A percentile compares a stretch with the other conserved stretches of the same genome.
Conservation (phyloP, 2,797 vertebrate genomes). For the Manis crassicaudata region DNA sequence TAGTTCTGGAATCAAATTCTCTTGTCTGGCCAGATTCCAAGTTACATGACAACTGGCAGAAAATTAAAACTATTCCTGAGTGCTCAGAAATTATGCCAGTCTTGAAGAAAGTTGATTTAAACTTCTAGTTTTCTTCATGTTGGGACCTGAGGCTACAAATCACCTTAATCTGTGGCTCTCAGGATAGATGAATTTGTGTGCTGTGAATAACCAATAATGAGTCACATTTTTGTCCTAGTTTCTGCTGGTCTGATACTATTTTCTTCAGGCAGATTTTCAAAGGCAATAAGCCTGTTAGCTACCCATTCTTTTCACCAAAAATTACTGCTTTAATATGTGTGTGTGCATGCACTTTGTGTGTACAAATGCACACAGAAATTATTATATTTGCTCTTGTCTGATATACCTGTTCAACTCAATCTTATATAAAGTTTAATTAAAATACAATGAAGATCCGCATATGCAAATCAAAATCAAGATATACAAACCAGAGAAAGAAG, state of each 20-base stretch:
- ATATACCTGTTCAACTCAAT: conserved; percentile 25
- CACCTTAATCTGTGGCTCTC: neutral
- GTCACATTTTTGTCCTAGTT: conserved; percentile 20
- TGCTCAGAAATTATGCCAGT: conserved; percentile 15
- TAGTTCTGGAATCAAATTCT: neutral
- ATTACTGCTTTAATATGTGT: neutral
- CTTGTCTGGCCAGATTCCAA: neutral
- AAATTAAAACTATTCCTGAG: neutral
- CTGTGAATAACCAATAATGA: conserved; percentile 37
- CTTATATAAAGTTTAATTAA: conserved; percentile 47
- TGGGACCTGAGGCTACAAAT: conserved; percentile 32
- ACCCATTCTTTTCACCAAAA: neutral
- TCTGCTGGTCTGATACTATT: neutral
- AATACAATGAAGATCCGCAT: neutral
- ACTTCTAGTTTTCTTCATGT: conserved; percentile 40
- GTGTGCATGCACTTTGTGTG: neutral
- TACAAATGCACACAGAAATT: neutral
- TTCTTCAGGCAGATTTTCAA: conserved; percentile 49
- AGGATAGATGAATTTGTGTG: conserved; percentile 42
- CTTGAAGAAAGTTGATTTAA: conserved; percentile 44
- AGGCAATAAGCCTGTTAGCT: neutral
- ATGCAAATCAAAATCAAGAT: neutral
- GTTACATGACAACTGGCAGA: neutral
- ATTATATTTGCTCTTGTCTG: neutral
- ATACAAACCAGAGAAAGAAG: neutral